phyloP scores from a whole-genome alignment of 2,797 vertebrate species.

The Carapus acus region DNA sequence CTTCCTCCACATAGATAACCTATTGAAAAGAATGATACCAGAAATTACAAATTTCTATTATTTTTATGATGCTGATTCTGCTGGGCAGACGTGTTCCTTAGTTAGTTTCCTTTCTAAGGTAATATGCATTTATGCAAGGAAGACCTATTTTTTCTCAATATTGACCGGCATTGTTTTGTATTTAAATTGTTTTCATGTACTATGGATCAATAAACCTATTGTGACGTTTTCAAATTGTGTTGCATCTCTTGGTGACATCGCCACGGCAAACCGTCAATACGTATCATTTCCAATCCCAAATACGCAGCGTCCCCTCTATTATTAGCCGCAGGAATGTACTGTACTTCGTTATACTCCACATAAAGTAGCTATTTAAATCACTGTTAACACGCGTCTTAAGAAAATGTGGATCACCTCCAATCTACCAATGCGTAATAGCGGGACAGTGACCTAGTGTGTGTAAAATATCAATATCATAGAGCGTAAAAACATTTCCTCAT shows the following conservation, averaged over 20 bases:
- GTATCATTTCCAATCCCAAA: conserved; percentile 10
- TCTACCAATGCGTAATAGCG: neutral
- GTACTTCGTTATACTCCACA: neutral
- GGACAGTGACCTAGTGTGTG: neutral
- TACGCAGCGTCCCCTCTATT: conserved; percentile 2
- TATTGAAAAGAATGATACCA: conserved; percentile 47
- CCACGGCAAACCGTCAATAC: neutral
- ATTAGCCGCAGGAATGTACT: neutral
- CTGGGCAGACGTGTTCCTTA: conserved; percentile 85
- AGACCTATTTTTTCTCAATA: conserved; percentile 77
- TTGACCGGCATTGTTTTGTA: conserved; percentile 77
- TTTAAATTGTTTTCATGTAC: conserved; percentile 56
- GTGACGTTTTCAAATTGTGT: conserved; percentile 61
- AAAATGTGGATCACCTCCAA: too few species aligned
- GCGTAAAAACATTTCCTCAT: neutral
- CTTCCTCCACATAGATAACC: conserved; percentile 69
- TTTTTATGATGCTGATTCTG: conserved; percentile 81
- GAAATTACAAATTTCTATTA: conserved; percentile 68
- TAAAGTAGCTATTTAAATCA: neutral
- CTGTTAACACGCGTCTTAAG: neutral
- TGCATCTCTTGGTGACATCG: conserved; percentile 43
- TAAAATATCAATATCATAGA: neutral
- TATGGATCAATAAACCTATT: conserved; percentile 73
- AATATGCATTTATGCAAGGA: conserved; percentile 78
- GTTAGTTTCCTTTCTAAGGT: conserved; percentile 67